Conservation (phyloP, 2,888 invertebrate genomes). For the Lagria hirta region DNA sequence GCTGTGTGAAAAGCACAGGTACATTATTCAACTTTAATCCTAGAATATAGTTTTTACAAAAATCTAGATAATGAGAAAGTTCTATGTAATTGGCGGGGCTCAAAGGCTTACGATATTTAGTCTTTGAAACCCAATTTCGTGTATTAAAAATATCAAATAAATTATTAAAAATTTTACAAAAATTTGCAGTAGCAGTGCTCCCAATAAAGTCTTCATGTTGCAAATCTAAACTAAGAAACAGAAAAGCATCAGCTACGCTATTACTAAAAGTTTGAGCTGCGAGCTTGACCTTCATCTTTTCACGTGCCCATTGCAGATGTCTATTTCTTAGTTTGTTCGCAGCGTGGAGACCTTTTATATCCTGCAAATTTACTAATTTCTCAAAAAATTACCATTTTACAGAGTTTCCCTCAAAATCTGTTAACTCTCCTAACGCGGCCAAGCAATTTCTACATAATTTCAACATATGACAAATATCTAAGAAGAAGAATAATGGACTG, state of each 20-base stretch:
- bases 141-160: constrained; percentile 35
- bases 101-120: not conserved
- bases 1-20: not conserved
- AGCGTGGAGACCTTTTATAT: constrained; percentile 3
- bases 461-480: not conserved
- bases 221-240: constrained; percentile 21
- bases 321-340: constrained; percentile 20
- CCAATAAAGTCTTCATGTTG: constrained; percentile 20
- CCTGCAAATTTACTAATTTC: not conserved
- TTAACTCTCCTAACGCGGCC: not conserved
- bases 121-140: not conserved
- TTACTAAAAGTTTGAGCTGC: constrained; percentile 35
- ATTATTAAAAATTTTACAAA: constrained; percentile 31
- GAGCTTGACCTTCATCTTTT: constrained; percentile 35
- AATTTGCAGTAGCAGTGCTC: constrained; percentile 29
- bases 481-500: constrained; percentile 1
- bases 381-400: not conserved
- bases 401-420: constrained; percentile 1
- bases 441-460: constrained; percentile 1
- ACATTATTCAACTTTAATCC: not conserved
- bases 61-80: not conserved
- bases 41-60: constrained; percentile 5
- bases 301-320: constrained; percentile 15
- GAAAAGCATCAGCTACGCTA: constrained; percentile 30
- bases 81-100: not conserved